A percentile compares a stretch with the other conserved stretches of the same genome.
phyloP scores from a whole-genome alignment of 2,888 invertebrate species.

The Drosophila anceps region DNA sequence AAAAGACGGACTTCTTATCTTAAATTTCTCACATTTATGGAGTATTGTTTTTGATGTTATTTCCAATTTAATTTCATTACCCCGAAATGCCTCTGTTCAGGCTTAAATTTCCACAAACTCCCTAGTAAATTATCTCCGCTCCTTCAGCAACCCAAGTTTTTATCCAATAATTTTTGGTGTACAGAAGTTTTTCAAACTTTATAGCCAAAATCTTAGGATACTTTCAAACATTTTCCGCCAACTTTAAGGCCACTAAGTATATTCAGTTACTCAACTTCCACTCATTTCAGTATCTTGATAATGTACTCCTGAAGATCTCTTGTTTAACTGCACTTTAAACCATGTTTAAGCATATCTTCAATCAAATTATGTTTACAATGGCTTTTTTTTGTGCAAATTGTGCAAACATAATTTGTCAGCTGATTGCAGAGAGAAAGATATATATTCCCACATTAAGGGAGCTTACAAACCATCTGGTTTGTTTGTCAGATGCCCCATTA shows the following conservation, averaged over 20 bases:
- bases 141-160: not conserved
- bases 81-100: not conserved
- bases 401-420: slow-evolving; percentile 1
- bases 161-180: no score
- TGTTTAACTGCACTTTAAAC: not conserved
- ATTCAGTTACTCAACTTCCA: not conserved
- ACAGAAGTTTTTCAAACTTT: not conserved
- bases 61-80: not conserved
- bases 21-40: not conserved
- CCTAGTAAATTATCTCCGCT: not conserved
- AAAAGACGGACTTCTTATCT: not conserved
- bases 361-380: slow-evolving; percentile 7
- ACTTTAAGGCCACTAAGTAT: not conserved
- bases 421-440: slow-evolving; percentile 11
- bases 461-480: slow-evolving; percentile 16
- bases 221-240: not conserved
- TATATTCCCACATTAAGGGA: slow-evolving; percentile 16
- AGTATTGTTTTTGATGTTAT: not conserved
- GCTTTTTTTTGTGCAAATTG: slow-evolving; percentile 3
- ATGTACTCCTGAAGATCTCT: not conserved
- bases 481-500: slow-evolving; percentile 26
- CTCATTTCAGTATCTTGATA: not conserved
- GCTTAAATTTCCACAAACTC: no score
- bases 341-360: slow-evolving; percentile 8
- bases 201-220: not conserved